Evolutionary conservation across 2,797 vertebrate species (phyloP).

Genomic region (Anabacerthia variegaticeps): DNA sequence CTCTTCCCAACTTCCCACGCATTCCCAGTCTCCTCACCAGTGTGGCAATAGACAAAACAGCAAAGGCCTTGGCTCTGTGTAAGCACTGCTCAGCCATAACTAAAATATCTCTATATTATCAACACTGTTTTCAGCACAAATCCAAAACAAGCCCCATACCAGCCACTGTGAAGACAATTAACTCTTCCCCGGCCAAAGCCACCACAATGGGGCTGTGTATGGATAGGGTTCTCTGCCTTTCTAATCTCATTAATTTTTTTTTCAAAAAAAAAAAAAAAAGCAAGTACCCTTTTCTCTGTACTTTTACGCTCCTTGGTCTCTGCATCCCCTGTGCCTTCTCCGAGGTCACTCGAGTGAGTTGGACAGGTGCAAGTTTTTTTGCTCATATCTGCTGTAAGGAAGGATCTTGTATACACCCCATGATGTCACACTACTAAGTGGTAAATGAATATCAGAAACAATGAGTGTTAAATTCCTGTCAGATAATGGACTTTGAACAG

Average conservation of each 20-base stretch:
- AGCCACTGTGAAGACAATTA: not conserved
- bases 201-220: not conserved
- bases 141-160: not conserved
- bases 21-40: not conserved
- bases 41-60: accelerated
- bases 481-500: not conserved
- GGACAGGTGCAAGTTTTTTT: not conserved
- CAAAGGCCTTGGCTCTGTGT: not conserved
- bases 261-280: not conserved
- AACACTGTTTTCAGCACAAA: not conserved
- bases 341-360: too few relatives aligned
- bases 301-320: not conserved
- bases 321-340: not conserved
- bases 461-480: not conserved
- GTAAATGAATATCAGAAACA: not conserved
- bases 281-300: not conserved
- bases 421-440: not conserved
- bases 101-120: not conserved
- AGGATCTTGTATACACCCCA: not conserved
- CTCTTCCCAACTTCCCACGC: accelerated
- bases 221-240: not conserved
- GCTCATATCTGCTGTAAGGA: accelerated
- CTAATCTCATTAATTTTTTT: not conserved
- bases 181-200: not conserved
- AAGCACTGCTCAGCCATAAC: not conserved